phyloP scores from a whole-genome alignment of 1,140 invertebrate genomes.

The Akabosia matsudoensis region DNA sequence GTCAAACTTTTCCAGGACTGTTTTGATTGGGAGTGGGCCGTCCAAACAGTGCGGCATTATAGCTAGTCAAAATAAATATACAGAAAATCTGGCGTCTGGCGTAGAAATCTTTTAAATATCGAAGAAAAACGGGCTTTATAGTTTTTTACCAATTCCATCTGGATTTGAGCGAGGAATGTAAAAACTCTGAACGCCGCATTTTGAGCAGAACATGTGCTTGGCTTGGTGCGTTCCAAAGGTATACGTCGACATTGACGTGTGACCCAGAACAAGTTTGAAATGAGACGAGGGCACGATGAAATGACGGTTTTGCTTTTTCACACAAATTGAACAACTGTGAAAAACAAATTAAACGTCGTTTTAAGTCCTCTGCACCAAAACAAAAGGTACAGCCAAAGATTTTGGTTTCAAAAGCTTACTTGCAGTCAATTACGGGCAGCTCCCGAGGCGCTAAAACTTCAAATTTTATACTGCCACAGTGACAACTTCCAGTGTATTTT shows the following conservation, averaged over 20 bases:
- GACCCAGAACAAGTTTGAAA: slow-evolving; percentile 55
- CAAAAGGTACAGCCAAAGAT: not conserved
- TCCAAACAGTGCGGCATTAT: slow-evolving; percentile 56
- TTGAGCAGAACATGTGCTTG: slow-evolving; percentile 58
- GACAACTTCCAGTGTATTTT: slow-evolving; percentile 55
- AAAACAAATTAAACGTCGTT: not conserved
- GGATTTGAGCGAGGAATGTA: slow-evolving; percentile 58
- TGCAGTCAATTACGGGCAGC: slow-evolving; percentile 54
- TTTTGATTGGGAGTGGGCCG: slow-evolving; percentile 51
- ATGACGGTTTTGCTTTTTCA: slow-evolving; percentile 56
- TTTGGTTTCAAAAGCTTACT: slow-evolving; percentile 49
- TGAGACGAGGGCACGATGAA: slow-evolving; percentile 54
- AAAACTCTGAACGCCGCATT: slow-evolving; percentile 59
- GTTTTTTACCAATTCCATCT: slow-evolving; percentile 53
- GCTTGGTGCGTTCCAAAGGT: slow-evolving; percentile 57
- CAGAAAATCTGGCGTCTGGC: not conserved
- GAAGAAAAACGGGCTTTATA: not conserved
- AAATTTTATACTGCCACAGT: slow-evolving; percentile 57
- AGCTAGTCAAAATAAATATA: slow-evolving; percentile 49
- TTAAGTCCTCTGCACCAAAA: not conserved
- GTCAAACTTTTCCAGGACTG: slow-evolving; percentile 52
- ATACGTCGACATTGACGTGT: slow-evolving; percentile 55
- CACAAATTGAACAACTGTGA: slow-evolving; percentile 56
- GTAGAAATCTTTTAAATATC: not conserved
- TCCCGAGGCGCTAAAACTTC: slow-evolving; percentile 52